Conservation (phyloP, 2,797 vertebrate genomes). For the Hemibagrus guttatus region DNA sequence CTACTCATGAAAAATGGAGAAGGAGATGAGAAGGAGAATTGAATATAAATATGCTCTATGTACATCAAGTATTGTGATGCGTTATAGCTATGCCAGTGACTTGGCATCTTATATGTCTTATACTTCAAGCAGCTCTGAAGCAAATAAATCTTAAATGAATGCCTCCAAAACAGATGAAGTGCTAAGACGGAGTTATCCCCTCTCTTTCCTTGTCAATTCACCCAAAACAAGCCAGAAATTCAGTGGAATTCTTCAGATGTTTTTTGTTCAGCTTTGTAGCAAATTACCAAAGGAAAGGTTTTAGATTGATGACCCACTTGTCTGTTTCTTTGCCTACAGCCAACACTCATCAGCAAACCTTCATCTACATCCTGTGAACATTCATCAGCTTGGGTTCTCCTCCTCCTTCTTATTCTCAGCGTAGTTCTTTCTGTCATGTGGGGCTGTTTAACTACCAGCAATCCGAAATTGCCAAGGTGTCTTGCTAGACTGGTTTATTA, state of each 20-base stretch:
- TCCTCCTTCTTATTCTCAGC: slow-evolving; percentile 56
- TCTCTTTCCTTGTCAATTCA: slow-evolving; percentile 23
- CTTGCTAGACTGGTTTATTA: slow-evolving; percentile 50
- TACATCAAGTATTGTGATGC: neutral
- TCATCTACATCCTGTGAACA: slow-evolving; percentile 44
- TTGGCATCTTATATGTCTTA: neutral
- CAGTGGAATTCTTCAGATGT: slow-evolving; percentile 29
- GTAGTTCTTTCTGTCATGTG: slow-evolving; percentile 58
- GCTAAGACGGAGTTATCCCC: slow-evolving; percentile 10
- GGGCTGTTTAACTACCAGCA: slow-evolving; percentile 72
- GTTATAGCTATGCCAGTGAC: neutral
- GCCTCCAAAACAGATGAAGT: slow-evolving; percentile 12
- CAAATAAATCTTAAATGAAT: slow-evolving; percentile 15
- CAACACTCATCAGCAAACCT: slow-evolving; percentile 30
- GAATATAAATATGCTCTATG: neutral
- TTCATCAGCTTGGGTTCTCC: slow-evolving; percentile 30
- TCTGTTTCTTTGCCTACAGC: slow-evolving; percentile 39
- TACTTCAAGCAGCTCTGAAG: neutral
- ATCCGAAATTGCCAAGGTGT: slow-evolving; percentile 59
- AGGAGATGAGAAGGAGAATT: neutral
- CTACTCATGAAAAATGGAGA: neutral
- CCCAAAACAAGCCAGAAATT: slow-evolving; percentile 19
- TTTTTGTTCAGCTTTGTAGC: slow-evolving; percentile 16
- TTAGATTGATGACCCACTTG: slow-evolving; percentile 41
- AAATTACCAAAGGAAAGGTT: slow-evolving; percentile 41